These are phyloP conservation scores for Hydrocynus forskahlii DNA, from an alignment of 2,797 vertebrate genomes.

Conservation along the genomic window DNA sequence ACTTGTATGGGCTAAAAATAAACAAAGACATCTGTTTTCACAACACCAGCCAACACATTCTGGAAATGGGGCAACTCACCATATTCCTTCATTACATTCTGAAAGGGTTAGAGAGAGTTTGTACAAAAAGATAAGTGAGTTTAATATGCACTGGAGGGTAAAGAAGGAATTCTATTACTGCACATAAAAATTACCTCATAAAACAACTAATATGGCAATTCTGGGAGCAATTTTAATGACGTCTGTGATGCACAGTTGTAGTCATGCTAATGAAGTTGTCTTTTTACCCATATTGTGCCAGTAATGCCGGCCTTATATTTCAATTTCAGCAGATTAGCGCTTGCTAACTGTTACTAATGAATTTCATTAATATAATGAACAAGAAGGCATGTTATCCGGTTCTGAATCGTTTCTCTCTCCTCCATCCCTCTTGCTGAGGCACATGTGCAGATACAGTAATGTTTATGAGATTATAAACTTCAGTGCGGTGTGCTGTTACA, in stretches of 20 bases:
- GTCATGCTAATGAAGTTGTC: constrained; percentile 99
- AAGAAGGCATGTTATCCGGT: constrained; percentile 76
- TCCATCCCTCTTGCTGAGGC: constrained; percentile 69
- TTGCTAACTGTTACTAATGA: constrained; percentile 84
- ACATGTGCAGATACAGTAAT: constrained; percentile 73
- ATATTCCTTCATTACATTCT: constrained; percentile 74
- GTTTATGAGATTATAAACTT: constrained; percentile 81
- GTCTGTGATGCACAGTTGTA: constrained; percentile 98
- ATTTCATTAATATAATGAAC: constrained; percentile 83
- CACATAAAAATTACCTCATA: constrained; percentile 98
- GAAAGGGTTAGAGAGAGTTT: constrained; percentile 88
- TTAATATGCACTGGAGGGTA: constrained; percentile 99
- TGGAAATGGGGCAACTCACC: constrained; percentile 67
- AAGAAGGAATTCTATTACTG: constrained; percentile 99
- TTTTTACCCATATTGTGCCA: constrained; percentile 95
- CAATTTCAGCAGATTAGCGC: constrained; percentile 87
- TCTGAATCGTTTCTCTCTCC: constrained; percentile 60
- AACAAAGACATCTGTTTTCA: constrained; percentile 29
- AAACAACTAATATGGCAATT: constrained; percentile 99
- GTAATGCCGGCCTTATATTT: constrained; percentile 90
- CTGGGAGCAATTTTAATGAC: constrained; percentile 99
- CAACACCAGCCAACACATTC: constrained; percentile 21
- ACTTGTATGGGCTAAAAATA: constrained; percentile 34
- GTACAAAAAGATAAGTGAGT: constrained; percentile 99
- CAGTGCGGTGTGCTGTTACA: constrained; percentile 51